Percentiles rank a stretch among this genome's conserved stretches.
These are phyloP conservation scores for Calephelis perditalis DNA, from an alignment of 2,888 invertebrate genomes.

Conservation along the genomic window DNA sequence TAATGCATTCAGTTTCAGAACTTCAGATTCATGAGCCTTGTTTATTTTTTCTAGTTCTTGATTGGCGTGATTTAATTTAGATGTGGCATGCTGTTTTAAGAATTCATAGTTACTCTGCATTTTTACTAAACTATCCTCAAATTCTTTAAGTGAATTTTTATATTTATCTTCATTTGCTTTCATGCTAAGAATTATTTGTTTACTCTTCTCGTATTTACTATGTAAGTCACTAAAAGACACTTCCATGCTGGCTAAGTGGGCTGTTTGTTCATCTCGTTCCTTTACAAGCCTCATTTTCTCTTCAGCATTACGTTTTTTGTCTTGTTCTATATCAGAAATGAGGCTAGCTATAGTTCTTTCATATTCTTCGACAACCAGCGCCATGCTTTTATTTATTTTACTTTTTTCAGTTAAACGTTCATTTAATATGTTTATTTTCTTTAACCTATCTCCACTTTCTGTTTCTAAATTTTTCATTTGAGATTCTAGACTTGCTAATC, in stretches of 20 bases:
- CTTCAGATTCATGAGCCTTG: slow-evolving; percentile 86
- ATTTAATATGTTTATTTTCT: slow-evolving; percentile 57
- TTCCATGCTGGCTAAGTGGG: slow-evolving; percentile 80
- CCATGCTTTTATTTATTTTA: slow-evolving; percentile 74
- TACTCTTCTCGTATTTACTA: slow-evolving; percentile 82
- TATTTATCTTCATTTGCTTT: slow-evolving; percentile 82
- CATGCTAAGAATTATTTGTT: slow-evolving; percentile 74
- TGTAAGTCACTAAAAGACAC: slow-evolving; percentile 80
- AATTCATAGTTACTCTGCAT: slow-evolving; percentile 91
- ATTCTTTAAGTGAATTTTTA: slow-evolving; percentile 81
- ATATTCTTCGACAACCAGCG: slow-evolving; percentile 85
- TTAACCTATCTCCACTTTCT: slow-evolving; percentile 51
- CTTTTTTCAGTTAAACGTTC: slow-evolving; percentile 58
- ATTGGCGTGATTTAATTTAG: slow-evolving; percentile 86
- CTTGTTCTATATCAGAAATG: slow-evolving; percentile 84
- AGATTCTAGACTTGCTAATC: slow-evolving; percentile 55
- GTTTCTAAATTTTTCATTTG: slow-evolving; percentile 55
- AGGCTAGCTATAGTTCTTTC: slow-evolving; percentile 87
- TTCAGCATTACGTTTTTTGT: slow-evolving; percentile 77
- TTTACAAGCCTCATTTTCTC: slow-evolving; percentile 71
- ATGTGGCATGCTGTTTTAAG: slow-evolving; percentile 92
- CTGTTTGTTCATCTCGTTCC: slow-evolving; percentile 80
- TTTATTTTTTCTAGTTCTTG: slow-evolving; percentile 87
- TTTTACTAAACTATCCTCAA: slow-evolving; percentile 82
- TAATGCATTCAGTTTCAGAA: slow-evolving; percentile 90